These are phyloP conservation scores for Halcyon leucocephala DNA, from an alignment of 2,797 vertebrate species.

Conservation along the genomic window DNA sequence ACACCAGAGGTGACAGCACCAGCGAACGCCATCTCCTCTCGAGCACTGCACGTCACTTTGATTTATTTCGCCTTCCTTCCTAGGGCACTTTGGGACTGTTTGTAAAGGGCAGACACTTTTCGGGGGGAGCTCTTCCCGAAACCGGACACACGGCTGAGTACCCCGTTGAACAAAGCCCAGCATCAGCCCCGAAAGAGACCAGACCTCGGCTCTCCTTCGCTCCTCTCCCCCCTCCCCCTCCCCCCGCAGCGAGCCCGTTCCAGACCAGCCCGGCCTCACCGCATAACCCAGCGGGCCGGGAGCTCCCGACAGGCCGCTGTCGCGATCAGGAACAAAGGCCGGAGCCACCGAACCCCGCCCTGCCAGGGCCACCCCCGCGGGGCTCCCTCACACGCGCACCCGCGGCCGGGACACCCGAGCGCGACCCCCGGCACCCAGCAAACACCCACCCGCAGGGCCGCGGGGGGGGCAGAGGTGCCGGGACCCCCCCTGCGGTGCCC, in stretches of 20 bases:
- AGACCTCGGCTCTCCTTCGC: background rate
- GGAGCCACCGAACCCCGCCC: background rate
- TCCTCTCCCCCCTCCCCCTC: no score
- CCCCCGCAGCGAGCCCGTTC: background rate
- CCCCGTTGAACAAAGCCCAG: no score
- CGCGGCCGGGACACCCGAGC: background rate
- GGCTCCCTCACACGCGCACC: no score
- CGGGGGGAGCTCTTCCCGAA: no score
- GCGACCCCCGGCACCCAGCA: background rate
- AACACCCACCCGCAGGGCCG: background rate
- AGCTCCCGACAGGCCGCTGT: background rate
- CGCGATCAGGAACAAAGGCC: rapidly evolving
- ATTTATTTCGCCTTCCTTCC: background rate
- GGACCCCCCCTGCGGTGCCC: no score
- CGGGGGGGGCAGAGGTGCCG: no score
- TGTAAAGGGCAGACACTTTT: no score
- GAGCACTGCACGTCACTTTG: rapidly evolving
- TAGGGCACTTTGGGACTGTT: background rate
- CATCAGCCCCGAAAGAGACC: no score
- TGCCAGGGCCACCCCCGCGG: no score
- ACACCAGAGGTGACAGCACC: background rate
- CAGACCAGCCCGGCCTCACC: rapidly evolving
- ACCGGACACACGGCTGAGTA: no score
- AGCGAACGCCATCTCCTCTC: background rate
- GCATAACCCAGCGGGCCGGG: background rate